Base-by-base conservation (phyloP, 2,113 vertebrate species). In the Vulpes ferrilata region DNA sequence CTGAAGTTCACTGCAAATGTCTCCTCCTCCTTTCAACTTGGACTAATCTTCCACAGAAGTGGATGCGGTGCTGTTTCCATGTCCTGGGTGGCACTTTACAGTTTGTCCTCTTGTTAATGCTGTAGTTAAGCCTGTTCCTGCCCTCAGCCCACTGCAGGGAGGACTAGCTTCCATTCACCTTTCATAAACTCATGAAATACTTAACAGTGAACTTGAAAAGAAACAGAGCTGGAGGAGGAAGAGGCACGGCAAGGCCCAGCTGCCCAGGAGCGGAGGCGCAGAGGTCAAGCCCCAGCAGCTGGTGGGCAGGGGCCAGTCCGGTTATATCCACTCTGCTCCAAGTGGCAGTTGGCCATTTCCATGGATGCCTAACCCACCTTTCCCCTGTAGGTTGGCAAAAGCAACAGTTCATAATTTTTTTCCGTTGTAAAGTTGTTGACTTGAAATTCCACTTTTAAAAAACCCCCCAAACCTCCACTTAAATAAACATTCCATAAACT, bases 391-490 rank as follows among this genome's bases (percentile, higher is more conserved):
- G 20, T 23, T 7, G 35, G 38, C 67, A 55, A 95, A 74, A 17
- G 32, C 23, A 60, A 25, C 2, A 64, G 67, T 38, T 78, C 17
- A 53, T 73, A 57, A 53, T 67, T 17, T n/a, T 88, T 84, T 76
- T 81, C 43, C 93, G 48, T 55, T 91, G 53, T 20, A 64, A 84
- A 89, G 38, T 0, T 30, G 10, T n/a, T 80, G n/a, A 79, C 69
- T 55, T 88, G 82, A 90, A 80, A 83, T 83, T 87, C 76, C 87
- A 79, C 73, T 86, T 71, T 1, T 32, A 87, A 76, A 79, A 84
- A 57, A 53, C 38, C 20, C n/a, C 23, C 23, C 13, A 74, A 27
- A 13, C 32, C 8, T 95, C 38, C 30, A 57, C 20, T 95, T 51
- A 79, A 76, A 93, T 38, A 85, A 88, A 57, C 30, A 67, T 9